Conservation (phyloP, 2,113 vertebrate species). For the Acrocephalus kingi region DNA sequence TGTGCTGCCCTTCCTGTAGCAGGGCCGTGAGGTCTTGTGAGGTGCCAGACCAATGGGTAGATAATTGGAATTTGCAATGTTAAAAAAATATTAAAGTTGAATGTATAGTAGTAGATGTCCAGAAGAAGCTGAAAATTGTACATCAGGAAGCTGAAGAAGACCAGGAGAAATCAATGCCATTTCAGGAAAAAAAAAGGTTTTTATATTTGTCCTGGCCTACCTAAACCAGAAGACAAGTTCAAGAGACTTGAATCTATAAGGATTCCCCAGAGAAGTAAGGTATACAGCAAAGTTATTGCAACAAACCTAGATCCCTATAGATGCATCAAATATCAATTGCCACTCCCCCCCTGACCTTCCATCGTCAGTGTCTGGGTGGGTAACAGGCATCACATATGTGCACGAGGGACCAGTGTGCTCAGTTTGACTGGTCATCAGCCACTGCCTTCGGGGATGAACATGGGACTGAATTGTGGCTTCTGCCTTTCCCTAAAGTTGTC, state of each 20-base stretch:
- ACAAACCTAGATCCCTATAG: not conserved
- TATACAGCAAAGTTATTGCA: not conserved
- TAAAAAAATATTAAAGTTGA: not conserved
- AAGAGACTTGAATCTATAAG: not conserved
- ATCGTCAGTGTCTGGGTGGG: rapidly evolving
- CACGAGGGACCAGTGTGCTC: rapidly evolving
- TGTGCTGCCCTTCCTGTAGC: not conserved
- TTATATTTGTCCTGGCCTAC: not conserved
- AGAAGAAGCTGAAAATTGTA: not conserved
- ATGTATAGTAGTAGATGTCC: not conserved
- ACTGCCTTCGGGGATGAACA: not conserved
- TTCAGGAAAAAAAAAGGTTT: not conserved
- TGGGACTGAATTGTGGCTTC: not conserved
- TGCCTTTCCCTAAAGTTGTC: not conserved
- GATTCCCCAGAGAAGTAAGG: not conserved
- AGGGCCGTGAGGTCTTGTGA: not conserved
- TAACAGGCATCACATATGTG: rapidly evolving
- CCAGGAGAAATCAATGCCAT: rapidly evolving
- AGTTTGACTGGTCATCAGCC: not conserved
- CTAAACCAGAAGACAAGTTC: not conserved
- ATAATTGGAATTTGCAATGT: not conserved
- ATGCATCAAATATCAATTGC: rapidly evolving
- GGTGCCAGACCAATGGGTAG: not conserved
- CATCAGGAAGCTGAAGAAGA: not conserved
- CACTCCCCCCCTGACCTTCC: not conserved